Evolutionary conservation across 2,113 vertebrate species (phyloP).

Genomic region (Hemicordylus capensis): DNA sequence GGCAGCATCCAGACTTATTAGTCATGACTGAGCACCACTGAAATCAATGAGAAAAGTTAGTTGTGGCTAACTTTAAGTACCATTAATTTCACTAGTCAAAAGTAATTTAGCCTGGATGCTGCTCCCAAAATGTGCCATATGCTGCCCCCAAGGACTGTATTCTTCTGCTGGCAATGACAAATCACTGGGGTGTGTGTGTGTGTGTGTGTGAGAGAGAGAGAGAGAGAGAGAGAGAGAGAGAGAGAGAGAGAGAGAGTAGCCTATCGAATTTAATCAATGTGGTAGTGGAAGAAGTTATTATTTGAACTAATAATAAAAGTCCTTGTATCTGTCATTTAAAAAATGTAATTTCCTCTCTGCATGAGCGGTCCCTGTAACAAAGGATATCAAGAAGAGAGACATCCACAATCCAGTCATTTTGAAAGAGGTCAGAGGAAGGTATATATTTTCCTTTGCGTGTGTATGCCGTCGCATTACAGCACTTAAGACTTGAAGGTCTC

Average conservation of each 20-base stretch:
- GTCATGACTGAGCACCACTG: too few relatives aligned
- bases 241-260: neutral
- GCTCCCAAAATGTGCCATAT: constrained; percentile 20
- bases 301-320: constrained; percentile 33
- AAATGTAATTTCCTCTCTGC: constrained; percentile 45
- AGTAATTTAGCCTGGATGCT: too few relatives aligned
- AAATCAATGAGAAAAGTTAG: too few relatives aligned
- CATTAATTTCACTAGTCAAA: neutral
- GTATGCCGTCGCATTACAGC: neutral
- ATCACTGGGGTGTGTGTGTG: too few relatives aligned
- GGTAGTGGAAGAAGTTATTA: constrained; percentile 26
- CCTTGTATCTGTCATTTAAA: constrained; percentile 41
- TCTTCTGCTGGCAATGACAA: neutral
- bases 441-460: neutral
- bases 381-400: constrained; percentile 48
- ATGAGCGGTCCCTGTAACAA: constrained; percentile 36
- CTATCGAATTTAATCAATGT: neutral
- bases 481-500: neutral
- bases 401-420: constrained; percentile 39
- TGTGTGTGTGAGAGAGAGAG: neutral
- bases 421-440: neutral
- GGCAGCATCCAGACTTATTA: too few relatives aligned
- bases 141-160: neutral
- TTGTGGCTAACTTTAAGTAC: too few relatives aligned
- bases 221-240: neutral